A percentile compares a stretch with the other conserved stretches of the same genome.
Conservation (phyloP, 2,888 invertebrate species). For the Pristionchus arcanus region DNA sequence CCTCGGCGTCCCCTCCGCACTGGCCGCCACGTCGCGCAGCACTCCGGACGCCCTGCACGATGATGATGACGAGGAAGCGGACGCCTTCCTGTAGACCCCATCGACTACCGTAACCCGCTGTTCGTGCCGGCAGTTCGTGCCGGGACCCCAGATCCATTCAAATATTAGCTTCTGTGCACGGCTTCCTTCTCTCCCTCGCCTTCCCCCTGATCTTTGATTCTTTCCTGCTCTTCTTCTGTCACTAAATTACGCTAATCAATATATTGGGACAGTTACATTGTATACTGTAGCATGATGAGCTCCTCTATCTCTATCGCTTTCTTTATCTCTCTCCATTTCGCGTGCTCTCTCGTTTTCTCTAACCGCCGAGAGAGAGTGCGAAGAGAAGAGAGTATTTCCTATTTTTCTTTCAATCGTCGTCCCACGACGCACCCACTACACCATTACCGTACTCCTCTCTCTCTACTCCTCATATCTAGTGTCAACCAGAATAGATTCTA, state of each 20-base stretch:
- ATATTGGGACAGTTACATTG: conserved; percentile 16
- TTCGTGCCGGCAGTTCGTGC: neutral
- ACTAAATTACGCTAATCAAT: conserved; percentile 11
- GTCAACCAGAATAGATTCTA: neutral
- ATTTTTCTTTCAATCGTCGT: conserved; percentile 37
- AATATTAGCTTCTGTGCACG: conserved; percentile 31
- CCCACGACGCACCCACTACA: conserved; percentile 13
- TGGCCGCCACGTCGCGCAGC: conserved; percentile 69
- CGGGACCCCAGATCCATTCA: neutral
- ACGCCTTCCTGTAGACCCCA: conserved; percentile 71
- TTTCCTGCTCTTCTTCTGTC: conserved; percentile 39
- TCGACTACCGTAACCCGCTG: conserved; percentile 35
- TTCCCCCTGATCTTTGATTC: neutral
- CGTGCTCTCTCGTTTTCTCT: conserved; percentile 21
- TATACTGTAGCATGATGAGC: conserved; percentile 30
- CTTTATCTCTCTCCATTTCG: neutral
- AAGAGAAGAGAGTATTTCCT: neutral
- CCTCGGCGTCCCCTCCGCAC: conserved; percentile 65
- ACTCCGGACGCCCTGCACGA: conserved; percentile 75
- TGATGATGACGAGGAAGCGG: conserved; percentile 74
- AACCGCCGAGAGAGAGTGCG: conserved; percentile 18
- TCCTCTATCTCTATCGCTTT: neutral
- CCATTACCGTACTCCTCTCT: neutral
- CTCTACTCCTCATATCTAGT: conserved; percentile 30
- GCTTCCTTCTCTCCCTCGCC: neutral